A percentile compares a stretch with the other conserved stretches of the same genome.
phyloP scores from a whole-genome alignment of 2,888 invertebrate species.

The Eupithecia pulchellata region DNA sequence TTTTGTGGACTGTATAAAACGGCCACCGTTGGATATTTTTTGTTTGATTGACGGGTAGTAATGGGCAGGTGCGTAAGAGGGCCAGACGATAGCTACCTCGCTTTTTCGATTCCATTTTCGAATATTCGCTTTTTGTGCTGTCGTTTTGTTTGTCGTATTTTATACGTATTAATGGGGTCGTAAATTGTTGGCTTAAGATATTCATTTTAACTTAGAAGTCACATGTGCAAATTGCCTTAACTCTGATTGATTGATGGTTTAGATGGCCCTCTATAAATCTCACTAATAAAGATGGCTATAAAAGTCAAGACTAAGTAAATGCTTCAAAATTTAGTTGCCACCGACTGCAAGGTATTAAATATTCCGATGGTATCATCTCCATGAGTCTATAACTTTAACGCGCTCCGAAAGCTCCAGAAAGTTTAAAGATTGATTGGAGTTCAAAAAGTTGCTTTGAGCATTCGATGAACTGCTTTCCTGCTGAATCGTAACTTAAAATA shows the following conservation, averaged over 20 bases:
- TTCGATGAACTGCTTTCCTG: slow-evolving; percentile 9
- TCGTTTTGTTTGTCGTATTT: slow-evolving; percentile 66
- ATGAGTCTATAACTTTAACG: slow-evolving; percentile 26
- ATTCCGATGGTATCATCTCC: slow-evolving; percentile 39
- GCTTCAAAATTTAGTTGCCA: slow-evolving; percentile 14
- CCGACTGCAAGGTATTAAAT: slow-evolving; percentile 29
- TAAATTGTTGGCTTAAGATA: slow-evolving; percentile 54
- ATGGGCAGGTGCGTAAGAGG: slow-evolving; percentile 83
- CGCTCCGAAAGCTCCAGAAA: slow-evolving; percentile 35
- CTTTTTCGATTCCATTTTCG: slow-evolving; percentile 72
- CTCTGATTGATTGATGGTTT: slow-evolving; percentile 26
- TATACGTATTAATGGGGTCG: slow-evolving; percentile 64
- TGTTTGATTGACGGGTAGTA: slow-evolving; percentile 84
- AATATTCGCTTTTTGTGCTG: slow-evolving; percentile 70
- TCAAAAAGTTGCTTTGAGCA: slow-evolving; percentile 20
- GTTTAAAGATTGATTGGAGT: slow-evolving; percentile 28
- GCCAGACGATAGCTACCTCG: slow-evolving; percentile 78
- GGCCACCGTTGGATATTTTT: slow-evolving; percentile 83
- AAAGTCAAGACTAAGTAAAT: slow-evolving; percentile 8
- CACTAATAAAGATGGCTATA: slow-evolving; percentile 20
- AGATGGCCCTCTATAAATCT: slow-evolving; percentile 13
- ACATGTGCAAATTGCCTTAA: slow-evolving; percentile 31
- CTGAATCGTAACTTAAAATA: slow-evolving; percentile 36
- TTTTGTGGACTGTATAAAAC: slow-evolving; percentile 83
- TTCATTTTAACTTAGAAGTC: slow-evolving; percentile 28